Evolutionary conservation across 2,113 vertebrate genomes (phyloP), one percentile per base, ranked within the genome.

Genomic region (Pica pica): DNA sequence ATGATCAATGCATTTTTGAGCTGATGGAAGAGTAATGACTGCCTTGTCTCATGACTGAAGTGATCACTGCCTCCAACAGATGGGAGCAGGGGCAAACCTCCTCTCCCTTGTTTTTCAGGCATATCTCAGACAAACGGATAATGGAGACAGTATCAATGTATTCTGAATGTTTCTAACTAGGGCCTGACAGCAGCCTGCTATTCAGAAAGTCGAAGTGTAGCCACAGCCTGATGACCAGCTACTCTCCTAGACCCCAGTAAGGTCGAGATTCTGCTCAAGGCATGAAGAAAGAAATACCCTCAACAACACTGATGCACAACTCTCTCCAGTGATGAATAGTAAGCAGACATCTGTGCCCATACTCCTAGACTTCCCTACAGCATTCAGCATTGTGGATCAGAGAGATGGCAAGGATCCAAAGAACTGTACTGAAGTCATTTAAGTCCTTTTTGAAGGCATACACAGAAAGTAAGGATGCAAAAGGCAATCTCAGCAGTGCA

Each of bases 401-500:
- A 93, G 67, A 77, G 63, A 69, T 88, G 89, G 84, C 91, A 88
- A 59, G 46, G 64, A 83, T 69, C 85, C 82, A 94, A 83, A 79
- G 39, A 93, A 52, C 82, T 57, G 46, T 30, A 30, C 50, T 55
- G 44, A 86, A 88, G 73, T 49, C 50, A 63, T 74, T 86, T 64
- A 59, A 80, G 87, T 78, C 50, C 68, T 74, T 81, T 91, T 26
- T 42, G 71, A 94, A 96, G 92, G 75, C 82, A 67, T 55, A 65
- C 18, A 80, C 50, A 80, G 16, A 67, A 61, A 82, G 61, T 15
- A 61, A 52, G 35, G 85, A 63, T 1, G 3, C 68, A 90, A 81
- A 80, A 82, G 81, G 70, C 87, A 88, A 87, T 82, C 87, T 87
- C 90, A 93, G 82, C 82, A 80, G 60, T 17, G 55, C 75, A 90